Evolutionary conservation across 2,888 invertebrate genomes (phyloP), one percentile per base, ranked within the genome.

Genomic region (Oxytorus armatus): DNA sequence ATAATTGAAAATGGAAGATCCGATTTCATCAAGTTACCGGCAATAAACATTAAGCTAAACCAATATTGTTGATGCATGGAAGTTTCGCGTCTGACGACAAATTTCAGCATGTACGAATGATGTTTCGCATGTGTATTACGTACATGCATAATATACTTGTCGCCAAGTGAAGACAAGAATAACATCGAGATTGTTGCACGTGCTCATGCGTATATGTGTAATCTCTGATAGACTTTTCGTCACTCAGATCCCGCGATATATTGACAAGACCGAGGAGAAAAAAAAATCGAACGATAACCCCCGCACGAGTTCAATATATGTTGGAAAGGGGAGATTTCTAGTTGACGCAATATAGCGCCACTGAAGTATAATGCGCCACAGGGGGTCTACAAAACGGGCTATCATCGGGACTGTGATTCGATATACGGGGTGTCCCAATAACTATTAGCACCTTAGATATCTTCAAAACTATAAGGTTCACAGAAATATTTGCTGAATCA

Each of bases 271-370:
- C 14, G 39, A 42, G 16, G 55, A 29, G 49, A 36, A 42, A 47
- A 53, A 55, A 47, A 55, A 61, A 69, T 14, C 33, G 18, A 61
- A 39, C 42, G 81, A 81, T 82, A 85, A 84, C 84, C 83, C 69
- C 75, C 36, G n/a, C n/a, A n/a, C n/a, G 47, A 14, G 68, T 79
- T 77, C 75, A 77, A 65, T 75, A 72, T 49, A 29, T 65, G 36
- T 16, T 65, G 7, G n/a, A 59, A 70, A 69, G 73, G 69, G 73
- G 73, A 77, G 36, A 11, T n/a, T 39, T 36, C 23, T 63, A 79
- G 79, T 84, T 89, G 89, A 88, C 85, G 89, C 90, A 90, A 89
- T 85, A 66, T 76, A 73, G 76, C 78, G 81, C 85, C 78, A 82
- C 80, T 82, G 84, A 85, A 84, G 84, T 65, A 44, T 73, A 72